Base-by-base conservation (phyloP, 2,888 invertebrate species). In the Pecten maximus region DNA sequence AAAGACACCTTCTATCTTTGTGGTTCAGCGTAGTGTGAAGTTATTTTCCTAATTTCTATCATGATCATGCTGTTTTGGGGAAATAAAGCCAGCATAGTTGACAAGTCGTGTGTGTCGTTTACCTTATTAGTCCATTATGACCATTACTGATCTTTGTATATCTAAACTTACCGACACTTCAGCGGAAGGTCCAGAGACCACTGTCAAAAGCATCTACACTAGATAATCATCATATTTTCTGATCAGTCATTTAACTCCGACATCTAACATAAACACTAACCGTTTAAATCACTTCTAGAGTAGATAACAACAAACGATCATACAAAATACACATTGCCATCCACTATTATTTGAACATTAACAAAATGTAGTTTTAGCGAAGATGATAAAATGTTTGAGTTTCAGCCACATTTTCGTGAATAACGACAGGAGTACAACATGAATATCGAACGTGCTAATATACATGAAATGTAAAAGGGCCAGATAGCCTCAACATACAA, bases 21-120 rank as follows among this genome's bases (percentile, higher is more conserved):
- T 74, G 35, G 74, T 74, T 16, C 74, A 74, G 10, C 23, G 74
- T 74, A 35, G 74, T 74, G 74, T 74, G 74, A 74, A 74, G 74
- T 74, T 74, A 74, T 74, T 74, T 74, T 74, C 74, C 74, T 74
- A 74, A 74, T 74, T 74, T 74, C 74, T 35, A 74, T 74, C 74
- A 35, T 74, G 74, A 74, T 74, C 74, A 35, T 12, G 74, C 74
- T 74, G 74, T 74, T 74, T 74, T 74, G 28, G 74, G 74, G 74
- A 74, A 74, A 74, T 74, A 74, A 74, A 23, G 74, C 35, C 74
- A 74, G 35, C 74, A 74, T 35, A 35, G 74, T 35, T 74, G 74
- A 74, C 74, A 74, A 74, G 74, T 74, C 23, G 74, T 74, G 28
- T 74, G 28, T 28, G 23, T 74, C 74, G 74, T 23, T 74, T 74